Base-by-base conservation (phyloP, 2,113 vertebrate species). In the Dasyprocta punctata region DNA sequence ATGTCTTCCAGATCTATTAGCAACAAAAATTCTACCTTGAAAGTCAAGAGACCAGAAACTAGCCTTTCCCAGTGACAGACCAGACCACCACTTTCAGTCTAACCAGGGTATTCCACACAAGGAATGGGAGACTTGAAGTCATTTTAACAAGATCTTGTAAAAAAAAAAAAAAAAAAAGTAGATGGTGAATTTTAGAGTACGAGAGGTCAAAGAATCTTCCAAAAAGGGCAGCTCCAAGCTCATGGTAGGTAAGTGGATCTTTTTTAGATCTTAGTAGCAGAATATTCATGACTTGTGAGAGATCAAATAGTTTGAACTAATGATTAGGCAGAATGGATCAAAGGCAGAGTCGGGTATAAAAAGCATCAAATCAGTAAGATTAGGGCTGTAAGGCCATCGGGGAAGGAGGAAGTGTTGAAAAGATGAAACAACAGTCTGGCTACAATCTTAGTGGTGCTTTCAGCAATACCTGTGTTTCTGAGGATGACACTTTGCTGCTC, bases 271-370 rank as follows among this genome's bases (percentile, higher is more conserved):
- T 88, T 88, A 90, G 22, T 54, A 89, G 90, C 28, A 86, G 69
- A 88, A 90, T 88, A 82, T 78, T 81, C 78, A 71, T 71, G 60
- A 88, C 81, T 26, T 52, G 2, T 78, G n/a, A 93, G 33, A 87
- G 33, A 82, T 95, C 52, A 84, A 92, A 87, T 88, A 77, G 85
- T 41, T 93, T 67, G 73, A 90, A 69, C 17, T 86, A 56, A 58
- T 84, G 38, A 85, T 56, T 47, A 89, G 49, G 83, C n/a, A 69
- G 61, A 86, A 54, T 30, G 30, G 28, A 86, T 90, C 30, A 90
- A 97, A 94, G 41, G 67, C 52, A 44, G 63, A 80, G 49, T 6
- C 22, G 12, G n/a, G 24, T 13, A 92, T 89, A 36, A n/a, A 86
- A 96, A 83, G 5, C 41, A n/a, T 56, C 52, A 30, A 28, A 13